These are phyloP conservation scores for Tenthredo scrophulariae DNA, from an alignment of 2,888 invertebrate species.

Conservation along the genomic window DNA sequence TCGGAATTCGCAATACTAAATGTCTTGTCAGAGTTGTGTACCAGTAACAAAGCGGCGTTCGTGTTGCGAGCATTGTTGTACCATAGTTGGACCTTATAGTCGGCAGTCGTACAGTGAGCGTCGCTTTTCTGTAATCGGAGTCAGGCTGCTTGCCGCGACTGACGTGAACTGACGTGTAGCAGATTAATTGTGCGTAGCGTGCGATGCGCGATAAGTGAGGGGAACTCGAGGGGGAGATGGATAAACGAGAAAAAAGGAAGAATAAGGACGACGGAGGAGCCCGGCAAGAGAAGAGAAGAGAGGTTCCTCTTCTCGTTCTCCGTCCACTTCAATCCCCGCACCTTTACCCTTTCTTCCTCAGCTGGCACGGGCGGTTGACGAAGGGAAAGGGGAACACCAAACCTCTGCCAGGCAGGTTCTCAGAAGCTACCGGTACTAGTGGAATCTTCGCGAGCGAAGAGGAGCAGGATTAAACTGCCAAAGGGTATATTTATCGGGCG, in stretches of 20 bases:
- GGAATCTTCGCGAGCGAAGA: slow-evolving; percentile 69
- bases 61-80: slow-evolving; percentile 35
- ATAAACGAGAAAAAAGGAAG: slow-evolving; percentile 55
- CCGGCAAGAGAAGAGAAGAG: slow-evolving; percentile 59
- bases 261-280: slow-evolving; percentile 59
- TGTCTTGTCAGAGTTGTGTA: neutral
- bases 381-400: slow-evolving; percentile 55
- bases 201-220: slow-evolving; percentile 52
- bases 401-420: slow-evolving; percentile 75
- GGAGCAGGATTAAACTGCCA: slow-evolving; percentile 77
- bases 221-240: slow-evolving; percentile 48
- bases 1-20: neutral
- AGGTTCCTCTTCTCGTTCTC: slow-evolving; percentile 54
- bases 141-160: slow-evolving; percentile 47
- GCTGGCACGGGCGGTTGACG: slow-evolving; percentile 52
- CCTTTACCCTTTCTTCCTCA: slow-evolving; percentile 2
- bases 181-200: slow-evolving; percentile 53
- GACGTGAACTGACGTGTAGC: slow-evolving; percentile 52
- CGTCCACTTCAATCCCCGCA: slow-evolving; percentile 32
- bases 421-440: slow-evolving; percentile 77
- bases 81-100: slow-evolving; percentile 41
- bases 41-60: slow-evolving; percentile 35
- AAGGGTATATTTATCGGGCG: slow-evolving; percentile 78
- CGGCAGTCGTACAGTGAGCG: slow-evolving; percentile 42
- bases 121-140: slow-evolving; percentile 52